Evolutionary conservation across 1,140 invertebrate genomes (phyloP).

Genomic region (Medauroidea extradentata): DNA sequence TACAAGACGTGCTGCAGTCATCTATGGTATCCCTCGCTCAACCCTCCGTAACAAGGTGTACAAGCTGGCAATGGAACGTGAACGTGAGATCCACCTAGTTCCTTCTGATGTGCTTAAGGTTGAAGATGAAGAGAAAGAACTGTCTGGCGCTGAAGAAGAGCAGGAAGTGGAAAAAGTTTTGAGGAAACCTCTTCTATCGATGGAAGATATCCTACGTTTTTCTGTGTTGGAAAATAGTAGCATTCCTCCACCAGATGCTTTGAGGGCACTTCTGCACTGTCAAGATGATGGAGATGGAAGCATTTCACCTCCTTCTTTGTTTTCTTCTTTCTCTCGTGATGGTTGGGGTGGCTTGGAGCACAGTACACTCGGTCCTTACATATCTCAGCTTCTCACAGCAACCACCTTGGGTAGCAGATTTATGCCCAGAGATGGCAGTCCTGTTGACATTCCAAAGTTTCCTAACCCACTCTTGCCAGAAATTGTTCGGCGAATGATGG

Average conservation of each 20-base stretch:
- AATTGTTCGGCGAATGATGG: slow-evolving; percentile 53
- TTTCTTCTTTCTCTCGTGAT: slow-evolving; percentile 12
- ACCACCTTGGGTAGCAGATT: slow-evolving; percentile 37
- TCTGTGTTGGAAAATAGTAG: slow-evolving; percentile 41
- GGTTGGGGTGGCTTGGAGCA: slow-evolving; percentile 50
- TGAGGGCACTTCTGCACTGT: slow-evolving; percentile 51
- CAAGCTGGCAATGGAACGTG: slow-evolving; percentile 71
- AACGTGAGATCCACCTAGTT: slow-evolving; percentile 51
- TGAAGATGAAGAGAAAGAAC: slow-evolving; percentile 53
- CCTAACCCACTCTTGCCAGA: slow-evolving; percentile 48
- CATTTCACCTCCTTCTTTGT: slow-evolving; percentile 1
- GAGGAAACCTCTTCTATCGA: slow-evolving; percentile 51
- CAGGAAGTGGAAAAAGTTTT: slow-evolving; percentile 58
- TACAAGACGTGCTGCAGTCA: slow-evolving; percentile 83
- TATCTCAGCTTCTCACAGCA: slow-evolving; percentile 47
- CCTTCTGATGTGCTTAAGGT: slow-evolving; percentile 39
- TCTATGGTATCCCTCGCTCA: slow-evolving; percentile 93
- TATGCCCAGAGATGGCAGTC: slow-evolving; percentile 23
- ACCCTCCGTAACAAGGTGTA: slow-evolving; percentile 91
- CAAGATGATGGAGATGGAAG: slow-evolving; percentile 1
- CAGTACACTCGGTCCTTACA: slow-evolving; percentile 52
- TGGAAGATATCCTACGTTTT: slow-evolving; percentile 57
- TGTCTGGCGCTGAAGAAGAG: slow-evolving; percentile 60
- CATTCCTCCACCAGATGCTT: slow-evolving; percentile 46
- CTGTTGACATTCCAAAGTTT: slow-evolving; percentile 19